These are phyloP conservation scores for Chydorus sphaericus DNA, from an alignment of 2,888 invertebrate species.

Conservation along the genomic window DNA sequence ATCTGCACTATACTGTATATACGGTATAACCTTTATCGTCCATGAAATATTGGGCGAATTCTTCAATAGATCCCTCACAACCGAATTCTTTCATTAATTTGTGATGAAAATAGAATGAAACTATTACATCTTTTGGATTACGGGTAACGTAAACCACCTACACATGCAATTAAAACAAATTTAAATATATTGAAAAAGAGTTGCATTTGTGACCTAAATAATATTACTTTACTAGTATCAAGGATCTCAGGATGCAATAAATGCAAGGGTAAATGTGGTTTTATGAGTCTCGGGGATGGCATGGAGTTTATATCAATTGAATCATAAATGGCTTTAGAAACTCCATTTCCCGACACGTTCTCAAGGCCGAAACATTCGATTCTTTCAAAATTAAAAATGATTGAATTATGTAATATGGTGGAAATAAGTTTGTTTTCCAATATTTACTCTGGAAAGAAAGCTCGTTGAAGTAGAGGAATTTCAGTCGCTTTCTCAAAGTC, in stretches of 20 bases:
- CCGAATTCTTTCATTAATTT: conserved; percentile 43
- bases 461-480: conserved; percentile 29
- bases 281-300: conserved; percentile 23
- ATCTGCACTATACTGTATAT: no score
- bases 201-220: conserved; percentile 42
- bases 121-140: conserved; percentile 65
- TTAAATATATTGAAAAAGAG: no score
- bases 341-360: no score
- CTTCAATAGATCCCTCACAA: conserved; percentile 37
- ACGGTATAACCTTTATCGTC: conserved; percentile 18
- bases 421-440: no score
- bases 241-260: conserved; percentile 21
- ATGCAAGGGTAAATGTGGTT: conserved; percentile 25
- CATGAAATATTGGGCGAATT: conserved; percentile 45
- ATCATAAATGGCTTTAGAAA: no score
- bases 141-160: conserved; percentile 62
- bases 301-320: no score
- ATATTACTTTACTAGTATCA: conserved; percentile 33
- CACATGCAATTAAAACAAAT: no score
- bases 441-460: conserved; percentile 28
- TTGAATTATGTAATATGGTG: no score
- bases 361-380: no score
- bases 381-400: no score
- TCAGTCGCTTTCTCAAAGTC: conserved; percentile 23
- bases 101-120: conserved; percentile 66